Evolutionary conservation across 1,140 invertebrate genomes (phyloP), one percentile per base, ranked within the genome.

Genomic region (Halotydeus destructor): DNA sequence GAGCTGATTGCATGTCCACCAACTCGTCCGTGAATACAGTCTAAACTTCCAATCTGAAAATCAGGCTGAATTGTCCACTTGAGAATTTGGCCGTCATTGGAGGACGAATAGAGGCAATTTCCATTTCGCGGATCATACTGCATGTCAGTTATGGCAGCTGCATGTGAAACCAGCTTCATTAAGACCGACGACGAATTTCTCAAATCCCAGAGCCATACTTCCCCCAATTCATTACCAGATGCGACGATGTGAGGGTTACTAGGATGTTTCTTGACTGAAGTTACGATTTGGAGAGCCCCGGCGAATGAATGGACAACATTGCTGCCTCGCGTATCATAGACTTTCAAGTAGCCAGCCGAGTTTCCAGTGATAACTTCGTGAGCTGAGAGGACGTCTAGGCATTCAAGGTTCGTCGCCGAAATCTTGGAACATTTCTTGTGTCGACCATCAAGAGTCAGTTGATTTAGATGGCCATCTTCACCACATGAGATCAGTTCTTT

Each of bases 341-440:
- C 3, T 37, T 48, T 48, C 6, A 48, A 12, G 31, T 38, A 27
- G 18, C 46, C 46, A 16, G 25, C 26, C 11, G 27, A 16, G 14
- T 42, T 48, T 12, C 44, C 46, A 28, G 23, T 33, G 24, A 48
- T 47, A 11, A 47, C 9, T 41, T 48, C 46, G 22, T 39, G 38
- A 19, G 9, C 5, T 12, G 44, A 31, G 6, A 46, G 16, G 16
- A 49, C 21, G 11, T 48, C 46, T 5, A 48, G 32, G 14, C 34
- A 38, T 19, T 47, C 19, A 11, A 48, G 14, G 2, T 42, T 46
- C 19, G 50, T 39, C 11, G 16, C 3, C 16, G 44, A 44, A 14
- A 46, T 9, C 11, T 46, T 27, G 16, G 19, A n/a, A n/a, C n/a
- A 4, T 16, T 11, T 27, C 12, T 27, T 6, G n/a, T 14, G 4